These are phyloP conservation scores for Tenthredo amoena DNA, from an alignment of 2,888 invertebrate species.

Conservation along the genomic window DNA sequence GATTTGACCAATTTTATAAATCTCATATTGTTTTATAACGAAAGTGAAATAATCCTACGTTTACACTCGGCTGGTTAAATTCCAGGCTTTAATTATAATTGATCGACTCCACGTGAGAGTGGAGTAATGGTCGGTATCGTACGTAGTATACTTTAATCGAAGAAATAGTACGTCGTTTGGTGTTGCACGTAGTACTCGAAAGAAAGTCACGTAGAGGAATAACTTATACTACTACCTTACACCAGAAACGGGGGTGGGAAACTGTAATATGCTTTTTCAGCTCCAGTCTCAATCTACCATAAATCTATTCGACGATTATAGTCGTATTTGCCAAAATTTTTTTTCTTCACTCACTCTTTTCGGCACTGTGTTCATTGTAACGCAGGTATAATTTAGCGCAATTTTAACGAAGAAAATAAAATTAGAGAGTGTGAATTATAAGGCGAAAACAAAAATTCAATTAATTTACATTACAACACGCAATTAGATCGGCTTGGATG, in stretches of 20 bases:
- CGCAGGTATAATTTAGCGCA: background rate
- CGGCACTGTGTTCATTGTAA: background rate
- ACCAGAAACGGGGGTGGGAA: background rate
- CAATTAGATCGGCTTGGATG: conserved; percentile 15
- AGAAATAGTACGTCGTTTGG: conserved; percentile 36
- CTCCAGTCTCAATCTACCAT: background rate
- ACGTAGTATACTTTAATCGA: conserved; percentile 36
- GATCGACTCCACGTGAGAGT: background rate
- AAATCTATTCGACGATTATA: background rate
- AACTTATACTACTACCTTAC: conserved; percentile 1
- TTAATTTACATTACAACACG: conserved; percentile 11
- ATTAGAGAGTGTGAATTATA: conserved; percentile 23
- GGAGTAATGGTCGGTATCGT: conserved; percentile 7
- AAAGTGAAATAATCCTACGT: background rate
- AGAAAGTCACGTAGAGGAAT: conserved; percentile 41
- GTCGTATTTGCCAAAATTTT: background rate
- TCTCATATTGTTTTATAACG: too few relatives aligned
- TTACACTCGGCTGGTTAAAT: background rate
- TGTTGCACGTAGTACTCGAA: conserved; percentile 41
- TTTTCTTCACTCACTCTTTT: background rate
- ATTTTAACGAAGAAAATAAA: background rate
- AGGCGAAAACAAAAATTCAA: conserved; percentile 18
- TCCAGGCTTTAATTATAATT: conserved; percentile 34
- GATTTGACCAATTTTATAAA: too few relatives aligned
- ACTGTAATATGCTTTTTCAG: conserved; percentile 10